Base-by-base conservation (phyloP, 2,113 vertebrate genomes). In the Dasyprocta punctata region DNA sequence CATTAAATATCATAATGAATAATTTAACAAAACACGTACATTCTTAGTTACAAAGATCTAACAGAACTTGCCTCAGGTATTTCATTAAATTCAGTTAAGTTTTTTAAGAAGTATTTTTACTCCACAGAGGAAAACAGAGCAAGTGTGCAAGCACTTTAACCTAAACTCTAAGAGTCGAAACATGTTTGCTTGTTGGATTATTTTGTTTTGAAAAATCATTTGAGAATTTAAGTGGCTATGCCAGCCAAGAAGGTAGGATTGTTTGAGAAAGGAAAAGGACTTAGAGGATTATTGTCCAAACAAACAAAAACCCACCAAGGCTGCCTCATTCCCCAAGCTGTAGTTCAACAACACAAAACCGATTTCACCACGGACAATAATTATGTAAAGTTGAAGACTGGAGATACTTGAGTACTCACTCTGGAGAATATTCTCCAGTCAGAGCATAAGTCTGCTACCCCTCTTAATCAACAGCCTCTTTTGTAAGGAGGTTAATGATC, bases 161-260 rank as follows among this genome's bases (percentile, higher is more conserved):
- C 5, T 75, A 41, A 58, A 67, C 61, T 67, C 83, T 75, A 49
- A 90, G 69, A 75, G 86, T 33, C 88, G 80, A 69, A 86, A 90
- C 83, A 95, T 63, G 83, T 96, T 92, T 98, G 88, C 93, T 83
- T 90, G 28, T 49, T 1, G 7, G 67, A 94, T 87, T 52, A 90
- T 80, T 44, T 20, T 77, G 73, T 92, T 97, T 92, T 90, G 87
- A 84, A 87, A 95, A 92, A 90, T 7, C 44, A 49, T 38, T 92
- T 88, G 89, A 92, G 69, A 94, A 77, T 81, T 60, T 90, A 92
- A 90, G 61, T 92, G 86, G 91, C 26, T 58, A 36, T 8, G 58
- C 38, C 54, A 77, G 94, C 38, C 78, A 83, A 82, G 92, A 58
- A 90, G 56, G 19, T 5, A 71, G 71, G 86, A 89, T 61, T 89